Conservation (phyloP, 1,140 invertebrate species). For the Heliconius eleuchia region DNA sequence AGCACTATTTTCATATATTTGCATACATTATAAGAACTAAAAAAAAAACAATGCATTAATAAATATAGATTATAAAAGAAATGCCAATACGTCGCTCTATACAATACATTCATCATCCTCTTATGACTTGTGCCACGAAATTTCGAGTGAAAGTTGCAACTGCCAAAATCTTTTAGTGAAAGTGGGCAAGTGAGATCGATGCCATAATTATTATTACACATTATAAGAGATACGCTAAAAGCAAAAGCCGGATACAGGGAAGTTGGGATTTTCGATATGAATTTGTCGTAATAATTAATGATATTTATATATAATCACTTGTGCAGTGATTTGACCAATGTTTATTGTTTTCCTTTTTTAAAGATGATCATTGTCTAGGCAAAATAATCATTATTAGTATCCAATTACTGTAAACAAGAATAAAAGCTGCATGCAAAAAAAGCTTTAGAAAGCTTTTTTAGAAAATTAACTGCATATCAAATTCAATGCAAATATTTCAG, state of each 20-base stretch:
- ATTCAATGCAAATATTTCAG: no score
- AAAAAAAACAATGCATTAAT: no score
- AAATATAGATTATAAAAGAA: neutral
- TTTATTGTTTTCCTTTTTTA: neutral
- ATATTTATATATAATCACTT: neutral
- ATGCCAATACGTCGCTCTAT: neutral
- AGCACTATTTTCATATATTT: neutral
- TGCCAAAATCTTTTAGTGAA: slow-evolving; percentile 77
- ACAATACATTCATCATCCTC: slow-evolving; percentile 19
- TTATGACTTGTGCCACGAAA: slow-evolving; percentile 37
- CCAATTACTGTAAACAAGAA: no score
- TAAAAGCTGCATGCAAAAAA: neutral
- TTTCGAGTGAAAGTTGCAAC: slow-evolving; percentile 66
- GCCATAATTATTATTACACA: slow-evolving; percentile 80
- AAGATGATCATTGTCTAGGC: no score
- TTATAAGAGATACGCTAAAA: slow-evolving; percentile 77
- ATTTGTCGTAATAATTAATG: neutral
- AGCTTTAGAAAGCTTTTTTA: neutral
- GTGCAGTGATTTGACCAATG: neutral
- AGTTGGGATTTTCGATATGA: neutral
- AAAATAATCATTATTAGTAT: no score
- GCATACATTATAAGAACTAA: neutral
- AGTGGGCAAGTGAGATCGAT: slow-evolving; percentile 75
- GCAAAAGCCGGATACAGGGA: slow-evolving; percentile 64
- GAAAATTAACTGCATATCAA: neutral